Evolutionary conservation across 2,113 vertebrate genomes (phyloP).

Genomic region (Neogale vison): DNA sequence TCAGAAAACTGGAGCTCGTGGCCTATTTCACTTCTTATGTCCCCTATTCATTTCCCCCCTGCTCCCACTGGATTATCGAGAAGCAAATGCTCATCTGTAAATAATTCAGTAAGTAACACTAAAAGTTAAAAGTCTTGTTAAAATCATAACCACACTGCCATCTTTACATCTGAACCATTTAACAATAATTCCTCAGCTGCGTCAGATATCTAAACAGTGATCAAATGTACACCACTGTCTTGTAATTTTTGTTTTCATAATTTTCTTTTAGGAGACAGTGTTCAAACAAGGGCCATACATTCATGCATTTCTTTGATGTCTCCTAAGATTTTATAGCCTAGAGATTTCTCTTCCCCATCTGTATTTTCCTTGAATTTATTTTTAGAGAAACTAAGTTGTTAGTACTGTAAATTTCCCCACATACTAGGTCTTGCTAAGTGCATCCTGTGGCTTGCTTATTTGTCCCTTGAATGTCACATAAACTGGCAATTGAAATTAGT

Average conservation of each 20-base stretch:
- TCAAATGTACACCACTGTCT: not conserved
- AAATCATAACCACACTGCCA: not conserved
- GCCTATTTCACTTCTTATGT: not conserved
- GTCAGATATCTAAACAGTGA: not conserved
- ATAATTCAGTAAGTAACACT: not conserved
- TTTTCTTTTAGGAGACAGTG: not conserved
- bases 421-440: not conserved
- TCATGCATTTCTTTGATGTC: not conserved
- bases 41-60: not conserved
- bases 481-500: not conserved
- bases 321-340: not conserved
- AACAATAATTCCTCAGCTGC: not conserved
- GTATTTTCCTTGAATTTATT: not conserved
- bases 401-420: not conserved
- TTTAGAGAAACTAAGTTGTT: not conserved
- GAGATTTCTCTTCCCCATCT: not conserved
- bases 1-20: not conserved
- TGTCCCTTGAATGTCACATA: not conserved
- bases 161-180: slow-evolving; percentile 1
- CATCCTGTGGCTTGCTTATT: not conserved
- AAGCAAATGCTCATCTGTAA: not conserved
- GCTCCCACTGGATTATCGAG: not conserved
- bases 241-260: not conserved
- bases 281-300: not conserved
- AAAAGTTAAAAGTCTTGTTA: not conserved